phyloP scores from a whole-genome alignment of 2,888 invertebrate species.

The Hirtodrosophila confusa region DNA sequence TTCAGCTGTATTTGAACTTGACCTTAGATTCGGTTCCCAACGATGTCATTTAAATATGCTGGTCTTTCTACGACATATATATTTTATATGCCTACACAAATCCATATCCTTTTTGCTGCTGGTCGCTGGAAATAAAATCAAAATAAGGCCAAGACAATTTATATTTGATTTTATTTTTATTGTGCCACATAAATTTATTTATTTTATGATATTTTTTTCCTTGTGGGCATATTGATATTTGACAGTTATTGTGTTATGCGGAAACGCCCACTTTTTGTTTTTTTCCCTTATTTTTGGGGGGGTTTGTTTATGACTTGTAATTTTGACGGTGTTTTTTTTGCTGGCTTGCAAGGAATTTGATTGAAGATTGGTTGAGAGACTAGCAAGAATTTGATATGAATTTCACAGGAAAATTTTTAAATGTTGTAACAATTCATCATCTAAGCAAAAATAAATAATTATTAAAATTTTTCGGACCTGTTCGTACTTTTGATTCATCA shows the following conservation, averaged over 20 bases:
- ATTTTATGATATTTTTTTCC: constrained; percentile 54
- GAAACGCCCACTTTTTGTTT: constrained; percentile 68
- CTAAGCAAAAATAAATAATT: too few species aligned
- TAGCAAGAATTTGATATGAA: constrained; percentile 1
- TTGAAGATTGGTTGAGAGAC: constrained; percentile 14
- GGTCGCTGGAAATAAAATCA: constrained; percentile 15
- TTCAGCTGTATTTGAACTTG: constrained; percentile 61
- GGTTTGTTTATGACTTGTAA: constrained; percentile 46
- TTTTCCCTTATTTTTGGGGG: constrained; percentile 8
- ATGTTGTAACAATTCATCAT: too few species aligned
- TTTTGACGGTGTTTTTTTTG: constrained; percentile 30
- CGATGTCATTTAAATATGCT: constrained; percentile 60
- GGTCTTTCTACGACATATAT: constrained; percentile 30
- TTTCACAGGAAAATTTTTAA: too few species aligned
- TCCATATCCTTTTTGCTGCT: constrained; percentile 56
- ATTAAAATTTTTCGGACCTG: too few species aligned
- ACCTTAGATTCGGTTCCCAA: constrained; percentile 40
- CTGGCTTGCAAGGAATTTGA: constrained; percentile 24
- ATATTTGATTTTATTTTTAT: constrained; percentile 76
- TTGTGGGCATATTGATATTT: constrained; percentile 60
- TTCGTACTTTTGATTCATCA: too few species aligned
- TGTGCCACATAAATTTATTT: constrained; percentile 68
- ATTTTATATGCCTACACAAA: constrained; percentile 19
- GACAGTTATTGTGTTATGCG: constrained; percentile 72
- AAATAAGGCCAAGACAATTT: constrained; percentile 35